Base-by-base conservation (phyloP, 2,113 vertebrate genomes). In the Dicaeum eximium region DNA sequence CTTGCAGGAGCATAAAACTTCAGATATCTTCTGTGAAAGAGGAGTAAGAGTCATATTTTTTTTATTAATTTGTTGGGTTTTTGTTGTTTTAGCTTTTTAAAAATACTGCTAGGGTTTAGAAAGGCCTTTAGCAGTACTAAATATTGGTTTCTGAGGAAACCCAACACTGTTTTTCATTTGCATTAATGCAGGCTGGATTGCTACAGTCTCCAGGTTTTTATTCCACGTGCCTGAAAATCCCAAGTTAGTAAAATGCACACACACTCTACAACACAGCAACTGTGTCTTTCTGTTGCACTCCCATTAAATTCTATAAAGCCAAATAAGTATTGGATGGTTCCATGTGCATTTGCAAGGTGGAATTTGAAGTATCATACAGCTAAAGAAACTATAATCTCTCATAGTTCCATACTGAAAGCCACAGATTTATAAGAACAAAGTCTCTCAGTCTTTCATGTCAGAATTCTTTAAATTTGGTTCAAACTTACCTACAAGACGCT, bases 141-240 rank as follows among this genome's bases (percentile, higher is more conserved):
- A n/a, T 38, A 47, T 28, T 38, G 27, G 22, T 33, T 72, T 54
- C 28, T 54, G 40, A 47, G 40, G 58, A 64, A 73, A 54, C 7
- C 9, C 6, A 53, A 15, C 7, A 14, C 3, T 37, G 9, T 31
- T 72, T 54, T 33, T 8, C 35, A 20, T 10, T 71, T 71, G 13
- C 22, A 71, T 3, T 0, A 0, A 0, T 19, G 9, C 38, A 54
- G 40, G 9, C 15, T 56, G 38, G 16, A 8, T 54, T 14, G 18
- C 47, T 73, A 28, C 6, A 54, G 17, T 18, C 42, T 51, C 37
- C 25, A 66, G 7, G 15, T 24, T 62, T 90, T 62, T 56, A 30
- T 19, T 61, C 31, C 6, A 8, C 2, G 0, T 50, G 6, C 15
- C 44, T 11, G 12, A 42, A 88, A 25, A 13, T 11, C 44, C 18